Base-by-base conservation (phyloP, 30 jellyfish, hydroid and myxozoan species). In the Phacellophora camtschatica region DNA sequence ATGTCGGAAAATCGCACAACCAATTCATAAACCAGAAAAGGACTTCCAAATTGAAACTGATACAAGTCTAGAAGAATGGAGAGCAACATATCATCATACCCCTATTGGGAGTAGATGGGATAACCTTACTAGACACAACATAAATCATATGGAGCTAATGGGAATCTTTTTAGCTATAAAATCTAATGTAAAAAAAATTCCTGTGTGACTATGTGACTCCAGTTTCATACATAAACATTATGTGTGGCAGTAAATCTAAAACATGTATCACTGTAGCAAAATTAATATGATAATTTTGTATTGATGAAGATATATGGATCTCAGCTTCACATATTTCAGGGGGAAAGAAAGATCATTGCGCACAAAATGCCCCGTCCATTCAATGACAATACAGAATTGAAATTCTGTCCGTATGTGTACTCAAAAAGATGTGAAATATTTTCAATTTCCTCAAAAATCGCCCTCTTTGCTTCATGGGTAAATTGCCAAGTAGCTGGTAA, bases 1-100 rank as follows among this genome's bases (percentile, higher is more conserved):
- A n/a, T n/a, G n/a, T n/a, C n/a, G n/a, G n/a, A n/a, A 61, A 41
- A 16, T 18, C 30, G 32, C n/a, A 39, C 27, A 5, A 39, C 56
- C 73, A 39, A 54, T 78, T 23, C 15, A 10, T 39, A 46, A 33
- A 39, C 79, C 81, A 11, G 66, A 51, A 15, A 20, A 27, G 16
- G 85, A 64, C 12, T 65, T 73, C 46, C 23, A 8, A 22, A 16
- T 83, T 15, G 61, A 27, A 25, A 63, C 95, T 51, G 95, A 83
- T 83, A 89, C 95, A 28, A 83, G 95, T 70, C 29, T 70, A 43
- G 61, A 35, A 23, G 95, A 85, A 2, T 59, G 95, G 95, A 90
- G 90, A 5, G 80, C 77, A 20, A 54, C 82, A 42, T 73, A 54
- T 42, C 41, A 37, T 23, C 33, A 24, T 39, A 53, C 82, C 62